These are phyloP conservation scores for Diabrotica virgifera DNA, from an alignment of 1,140 invertebrate species.

Conservation along the genomic window DNA sequence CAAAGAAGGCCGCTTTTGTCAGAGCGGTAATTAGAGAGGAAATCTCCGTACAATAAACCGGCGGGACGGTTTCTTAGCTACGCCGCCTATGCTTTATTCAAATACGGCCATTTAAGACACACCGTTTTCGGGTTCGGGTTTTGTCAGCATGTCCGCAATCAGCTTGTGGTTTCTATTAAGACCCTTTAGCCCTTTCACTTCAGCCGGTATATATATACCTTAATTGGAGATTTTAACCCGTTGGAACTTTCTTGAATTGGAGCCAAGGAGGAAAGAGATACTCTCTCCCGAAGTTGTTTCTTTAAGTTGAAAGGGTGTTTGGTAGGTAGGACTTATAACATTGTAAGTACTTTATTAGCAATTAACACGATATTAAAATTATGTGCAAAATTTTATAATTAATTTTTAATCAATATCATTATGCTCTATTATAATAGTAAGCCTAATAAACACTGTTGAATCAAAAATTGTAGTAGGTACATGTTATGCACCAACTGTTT, in stretches of 20 bases:
- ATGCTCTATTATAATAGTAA: no score
- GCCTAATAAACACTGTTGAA: no score
- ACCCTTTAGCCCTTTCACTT: conserved; percentile 14
- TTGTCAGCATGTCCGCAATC: conserved; percentile 11
- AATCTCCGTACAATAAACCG: conserved; percentile 8
- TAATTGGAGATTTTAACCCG: conserved; percentile 9
- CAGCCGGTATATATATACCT: neutral
- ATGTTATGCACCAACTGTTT: no score
- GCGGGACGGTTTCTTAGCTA: conserved; percentile 16
- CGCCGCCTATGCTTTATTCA: conserved; percentile 12
- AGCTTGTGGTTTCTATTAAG: conserved; percentile 14
- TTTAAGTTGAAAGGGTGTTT: no score
- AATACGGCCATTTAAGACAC: conserved; percentile 12
- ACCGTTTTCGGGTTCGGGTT: conserved; percentile 4
- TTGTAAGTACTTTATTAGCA: no score
- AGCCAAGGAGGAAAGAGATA: no score
- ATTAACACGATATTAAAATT: no score
- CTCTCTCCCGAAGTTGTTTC: no score
- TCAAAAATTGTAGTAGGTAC: no score
- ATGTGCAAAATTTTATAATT: no score
- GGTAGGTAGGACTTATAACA: no score
- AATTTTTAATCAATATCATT: no score
- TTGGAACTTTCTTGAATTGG: neutral
- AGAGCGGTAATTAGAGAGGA: conserved; percentile 14
- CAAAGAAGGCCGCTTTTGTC: conserved; percentile 14